These are phyloP conservation scores for Ia io DNA, from an alignment of 2,113 vertebrate species.

Conservation along the genomic window DNA sequence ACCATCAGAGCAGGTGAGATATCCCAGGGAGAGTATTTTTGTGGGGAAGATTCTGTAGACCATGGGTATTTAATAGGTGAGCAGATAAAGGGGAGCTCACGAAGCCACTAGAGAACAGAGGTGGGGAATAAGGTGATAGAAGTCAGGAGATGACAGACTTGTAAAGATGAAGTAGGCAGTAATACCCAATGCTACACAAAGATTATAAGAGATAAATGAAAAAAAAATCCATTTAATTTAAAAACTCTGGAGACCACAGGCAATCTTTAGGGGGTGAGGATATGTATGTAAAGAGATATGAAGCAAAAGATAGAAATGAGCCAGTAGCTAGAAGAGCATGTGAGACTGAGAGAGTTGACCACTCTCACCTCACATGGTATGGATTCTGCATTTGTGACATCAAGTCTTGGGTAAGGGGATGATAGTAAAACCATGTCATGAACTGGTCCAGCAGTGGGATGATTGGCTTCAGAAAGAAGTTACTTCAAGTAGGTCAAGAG, in stretches of 20 bases:
- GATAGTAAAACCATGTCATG: background rate
- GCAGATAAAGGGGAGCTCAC: background rate
- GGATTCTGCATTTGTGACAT: background rate
- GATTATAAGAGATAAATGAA: background rate
- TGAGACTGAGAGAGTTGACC: fast-evolving
- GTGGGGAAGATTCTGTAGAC: background rate
- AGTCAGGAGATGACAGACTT: background rate
- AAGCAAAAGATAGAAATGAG: background rate
- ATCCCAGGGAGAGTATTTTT: background rate
- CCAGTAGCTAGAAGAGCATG: background rate
- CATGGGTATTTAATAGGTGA: background rate
- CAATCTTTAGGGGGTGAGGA: background rate
- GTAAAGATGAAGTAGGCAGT: background rate
- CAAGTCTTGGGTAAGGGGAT: background rate
- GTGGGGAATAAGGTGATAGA: background rate
- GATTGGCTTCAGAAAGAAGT: background rate
- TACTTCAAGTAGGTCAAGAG: background rate
- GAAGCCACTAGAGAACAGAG: background rate
- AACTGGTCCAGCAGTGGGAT: background rate
- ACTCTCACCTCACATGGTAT: background rate
- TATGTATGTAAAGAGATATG: background rate
- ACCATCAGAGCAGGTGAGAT: background rate
- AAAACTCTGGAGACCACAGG: background rate
- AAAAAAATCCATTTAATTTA: background rate
- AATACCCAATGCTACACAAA: background rate